Percentiles rank a stretch among this genome's conserved stretches.
These are phyloP conservation scores for Nettapus auritus DNA, from an alignment of 2,113 vertebrate genomes.

Conservation along the genomic window DNA sequence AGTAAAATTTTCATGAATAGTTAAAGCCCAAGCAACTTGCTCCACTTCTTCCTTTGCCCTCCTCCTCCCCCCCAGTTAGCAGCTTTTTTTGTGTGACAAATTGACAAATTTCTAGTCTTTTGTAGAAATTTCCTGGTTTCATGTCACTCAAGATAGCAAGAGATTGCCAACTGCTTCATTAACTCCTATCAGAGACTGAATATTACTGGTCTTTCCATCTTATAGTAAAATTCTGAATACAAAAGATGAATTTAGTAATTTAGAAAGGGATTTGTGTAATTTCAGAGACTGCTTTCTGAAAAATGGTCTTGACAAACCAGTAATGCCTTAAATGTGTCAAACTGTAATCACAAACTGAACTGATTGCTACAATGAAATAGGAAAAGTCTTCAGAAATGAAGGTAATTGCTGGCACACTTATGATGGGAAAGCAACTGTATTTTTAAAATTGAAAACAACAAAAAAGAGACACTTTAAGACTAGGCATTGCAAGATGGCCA, in stretches of 20 bases:
- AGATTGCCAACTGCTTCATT: background rate
- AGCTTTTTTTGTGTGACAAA: background rate
- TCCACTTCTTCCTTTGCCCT: background rate
- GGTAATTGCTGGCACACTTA: background rate
- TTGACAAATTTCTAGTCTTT: background rate
- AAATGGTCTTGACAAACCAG: background rate
- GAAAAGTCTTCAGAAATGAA: background rate
- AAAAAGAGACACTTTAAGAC: background rate
- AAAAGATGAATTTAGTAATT: background rate
- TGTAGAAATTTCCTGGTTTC: background rate
- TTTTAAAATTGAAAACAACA: background rate
- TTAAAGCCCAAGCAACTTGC: background rate
- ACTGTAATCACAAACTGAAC: background rate
- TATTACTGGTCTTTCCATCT: fast-evolving
- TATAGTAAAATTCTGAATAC: background rate
- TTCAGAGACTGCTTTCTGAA: background rate
- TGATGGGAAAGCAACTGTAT: background rate
- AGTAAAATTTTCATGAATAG: background rate
- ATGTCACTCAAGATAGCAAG: background rate
- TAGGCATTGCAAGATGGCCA: background rate
- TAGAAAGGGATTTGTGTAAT: background rate
- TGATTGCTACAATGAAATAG: background rate
- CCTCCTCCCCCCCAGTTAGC: fast-evolving
- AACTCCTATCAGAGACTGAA: background rate
- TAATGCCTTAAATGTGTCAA: background rate